phyloP scores from a whole-genome alignment of 1,140 invertebrate species.

The Bursaphelenchus mucronatus region DNA sequence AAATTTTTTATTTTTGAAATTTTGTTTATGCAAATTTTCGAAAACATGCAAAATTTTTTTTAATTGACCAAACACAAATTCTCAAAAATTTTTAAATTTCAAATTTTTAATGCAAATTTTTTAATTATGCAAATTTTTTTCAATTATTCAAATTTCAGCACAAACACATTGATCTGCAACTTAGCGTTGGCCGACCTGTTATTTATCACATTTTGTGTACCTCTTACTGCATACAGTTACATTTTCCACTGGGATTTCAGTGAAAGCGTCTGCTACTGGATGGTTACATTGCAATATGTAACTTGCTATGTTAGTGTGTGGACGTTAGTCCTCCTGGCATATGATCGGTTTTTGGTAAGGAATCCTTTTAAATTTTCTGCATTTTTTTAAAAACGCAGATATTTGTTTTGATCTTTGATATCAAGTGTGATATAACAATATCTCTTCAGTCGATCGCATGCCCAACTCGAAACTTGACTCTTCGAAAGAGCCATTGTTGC shows the following conservation, averaged over 20 bases:
- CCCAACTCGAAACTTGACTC: not conserved
- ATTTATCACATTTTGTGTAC: slow-evolving; percentile 90
- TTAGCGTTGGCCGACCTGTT: slow-evolving; percentile 73
- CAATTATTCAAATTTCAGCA: slow-evolving; percentile 22
- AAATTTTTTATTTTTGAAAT: not conserved
- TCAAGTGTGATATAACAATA: not conserved
- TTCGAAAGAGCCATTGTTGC: slow-evolving; percentile 70
- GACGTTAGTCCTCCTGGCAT: slow-evolving; percentile 87
- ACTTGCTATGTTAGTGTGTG: slow-evolving; percentile 87
- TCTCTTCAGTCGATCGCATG: not conserved
- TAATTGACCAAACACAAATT: not conserved
- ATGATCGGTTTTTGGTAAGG: slow-evolving; percentile 69
- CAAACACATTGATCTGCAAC: slow-evolving; percentile 47
- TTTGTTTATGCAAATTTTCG: slow-evolving; percentile 19
- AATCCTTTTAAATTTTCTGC: slow-evolving; percentile 69
- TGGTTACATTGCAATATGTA: slow-evolving; percentile 64
- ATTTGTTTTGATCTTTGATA: slow-evolving; percentile 3
- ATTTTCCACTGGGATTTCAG: slow-evolving; percentile 74
- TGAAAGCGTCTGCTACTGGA: slow-evolving; percentile 58
- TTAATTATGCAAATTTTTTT: not conserved
- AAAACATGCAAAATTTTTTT: slow-evolving; percentile 17
- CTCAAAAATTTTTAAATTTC: not conserved
- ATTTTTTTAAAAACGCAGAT: not conserved
- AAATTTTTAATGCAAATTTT: slow-evolving; percentile 6
- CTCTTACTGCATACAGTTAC: slow-evolving; percentile 82